These are phyloP conservation scores for Malthinus seriepunctatus DNA, from an alignment of 2,888 invertebrate genomes.

Conservation along the genomic window DNA sequence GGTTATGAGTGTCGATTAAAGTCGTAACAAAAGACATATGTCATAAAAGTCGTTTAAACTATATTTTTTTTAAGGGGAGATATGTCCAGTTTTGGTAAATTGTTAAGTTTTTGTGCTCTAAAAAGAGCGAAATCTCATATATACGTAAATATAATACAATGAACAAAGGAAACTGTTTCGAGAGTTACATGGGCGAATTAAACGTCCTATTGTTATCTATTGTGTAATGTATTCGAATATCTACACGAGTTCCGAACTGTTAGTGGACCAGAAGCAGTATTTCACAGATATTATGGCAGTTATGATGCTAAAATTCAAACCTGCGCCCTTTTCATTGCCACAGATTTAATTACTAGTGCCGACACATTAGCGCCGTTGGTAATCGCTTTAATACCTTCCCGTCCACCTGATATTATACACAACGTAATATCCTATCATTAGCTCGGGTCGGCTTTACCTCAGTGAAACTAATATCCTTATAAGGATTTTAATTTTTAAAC, in stretches of 20 bases:
- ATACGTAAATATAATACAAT: conserved; percentile 46
- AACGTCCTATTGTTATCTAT: conserved; percentile 52
- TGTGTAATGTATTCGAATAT: conserved; percentile 52
- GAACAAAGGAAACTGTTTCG: conserved; percentile 53
- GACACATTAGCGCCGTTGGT: conserved; percentile 44
- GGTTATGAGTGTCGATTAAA: too few species aligned
- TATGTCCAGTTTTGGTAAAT: too few species aligned
- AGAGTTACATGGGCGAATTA: conserved; percentile 52
- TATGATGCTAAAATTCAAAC: conserved; percentile 41
- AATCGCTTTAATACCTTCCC: conserved; percentile 44
- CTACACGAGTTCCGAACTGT: conserved; percentile 47
- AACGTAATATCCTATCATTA: conserved; percentile 32
- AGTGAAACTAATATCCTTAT: conserved; percentile 28
- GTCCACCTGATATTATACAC: conserved; percentile 33
- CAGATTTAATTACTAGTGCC: conserved; percentile 43
- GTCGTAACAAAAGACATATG: too few species aligned
- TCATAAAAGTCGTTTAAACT: too few species aligned
- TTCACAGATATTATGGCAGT: conserved; percentile 48
- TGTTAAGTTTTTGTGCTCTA: conserved; percentile 15
- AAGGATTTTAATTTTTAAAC: conserved; percentile 28
- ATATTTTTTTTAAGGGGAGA: too few species aligned
- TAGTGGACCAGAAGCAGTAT: conserved; percentile 40
- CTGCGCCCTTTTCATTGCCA: conserved; percentile 29
- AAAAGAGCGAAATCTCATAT: conserved; percentile 38
- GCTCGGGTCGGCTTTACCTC: conserved; percentile 29